These are phyloP conservation scores for Pseudeuparius sepicola DNA, from an alignment of 2,888 invertebrate genomes.

Conservation along the genomic window DNA sequence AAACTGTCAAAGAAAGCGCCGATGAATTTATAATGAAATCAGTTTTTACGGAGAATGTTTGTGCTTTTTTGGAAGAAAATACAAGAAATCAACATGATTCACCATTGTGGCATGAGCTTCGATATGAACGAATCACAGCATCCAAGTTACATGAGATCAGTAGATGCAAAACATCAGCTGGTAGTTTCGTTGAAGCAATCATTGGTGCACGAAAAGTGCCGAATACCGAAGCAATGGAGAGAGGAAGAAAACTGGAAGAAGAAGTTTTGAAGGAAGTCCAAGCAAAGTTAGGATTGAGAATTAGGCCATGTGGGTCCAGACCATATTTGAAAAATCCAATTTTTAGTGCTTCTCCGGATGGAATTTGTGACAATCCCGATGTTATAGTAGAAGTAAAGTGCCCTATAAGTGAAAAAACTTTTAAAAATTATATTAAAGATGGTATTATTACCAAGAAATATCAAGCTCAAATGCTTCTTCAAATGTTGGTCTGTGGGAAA, in stretches of 20 bases:
- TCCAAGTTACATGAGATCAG: conserved; percentile 15
- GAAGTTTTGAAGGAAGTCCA: conserved; percentile 10
- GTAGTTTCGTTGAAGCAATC: conserved; percentile 14
- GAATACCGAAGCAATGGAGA: conserved; percentile 15
- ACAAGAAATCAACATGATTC: conserved; percentile 14
- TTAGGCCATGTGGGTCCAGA: conserved; percentile 13
- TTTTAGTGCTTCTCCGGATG: conserved; percentile 22
- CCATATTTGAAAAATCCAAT: conserved; percentile 15
- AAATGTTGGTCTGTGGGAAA: too few relatives aligned
- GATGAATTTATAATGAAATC: too few relatives aligned
- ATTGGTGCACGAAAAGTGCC: conserved; percentile 15
- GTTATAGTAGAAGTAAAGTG: conserved; percentile 21
- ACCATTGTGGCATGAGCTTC: conserved; percentile 16
- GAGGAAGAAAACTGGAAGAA: conserved; percentile 17
- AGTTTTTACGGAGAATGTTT: too few relatives aligned
- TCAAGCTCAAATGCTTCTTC: too few relatives aligned
- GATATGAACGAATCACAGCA: conserved; percentile 21
- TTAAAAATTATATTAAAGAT: too few relatives aligned
- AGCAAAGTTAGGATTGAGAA: conserved; percentile 12
- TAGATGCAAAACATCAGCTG: conserved; percentile 17
- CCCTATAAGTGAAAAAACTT: conserved; percentile 14
- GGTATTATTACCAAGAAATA: too few relatives aligned
- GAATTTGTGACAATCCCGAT: conserved; percentile 15
- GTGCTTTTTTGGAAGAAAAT: too few relatives aligned
- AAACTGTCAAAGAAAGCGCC: too few relatives aligned